phyloP scores from a whole-genome alignment of 2,113 vertebrate genomes.

The Vulpes lagopus region DNA sequence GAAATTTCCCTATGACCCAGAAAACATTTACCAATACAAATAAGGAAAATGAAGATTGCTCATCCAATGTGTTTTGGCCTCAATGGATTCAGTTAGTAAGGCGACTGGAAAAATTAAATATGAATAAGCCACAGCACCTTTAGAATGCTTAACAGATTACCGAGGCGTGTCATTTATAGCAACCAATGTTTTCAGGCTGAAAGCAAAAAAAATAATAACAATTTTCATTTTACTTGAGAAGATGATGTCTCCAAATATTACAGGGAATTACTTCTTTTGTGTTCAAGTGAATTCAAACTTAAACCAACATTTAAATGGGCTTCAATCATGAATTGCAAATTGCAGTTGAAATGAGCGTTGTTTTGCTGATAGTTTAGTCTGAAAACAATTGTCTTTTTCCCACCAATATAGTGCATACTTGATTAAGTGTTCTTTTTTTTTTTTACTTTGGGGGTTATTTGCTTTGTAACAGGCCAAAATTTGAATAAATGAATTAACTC shows the following conservation, averaged over 20 bases:
- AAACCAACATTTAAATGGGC: conserved; percentile 73
- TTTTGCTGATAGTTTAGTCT: conserved; percentile 61
- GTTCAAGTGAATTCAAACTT: conserved; percentile 62
- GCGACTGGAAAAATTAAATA: conserved; percentile 68
- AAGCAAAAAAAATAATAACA: not conserved
- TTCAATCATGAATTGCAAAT: conserved; percentile 71
- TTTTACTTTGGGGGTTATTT: not conserved
- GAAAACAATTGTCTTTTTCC: conserved; percentile 68
- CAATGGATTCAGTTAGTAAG: conserved; percentile 68
- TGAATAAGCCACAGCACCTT: conserved; percentile 40
- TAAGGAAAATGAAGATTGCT: conserved; percentile 65
- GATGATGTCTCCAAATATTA: conserved; percentile 71
- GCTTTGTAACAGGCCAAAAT: conserved; percentile 18
- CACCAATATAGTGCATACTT: not conserved
- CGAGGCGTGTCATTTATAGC: not conserved
- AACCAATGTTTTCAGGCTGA: conserved; percentile 45
- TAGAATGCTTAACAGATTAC: conserved; percentile 42
- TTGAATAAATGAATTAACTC: conserved; percentile 31
- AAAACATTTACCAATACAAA: conserved; percentile 62
- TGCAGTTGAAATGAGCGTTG: conserved; percentile 65
- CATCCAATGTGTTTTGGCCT: conserved; percentile 66
- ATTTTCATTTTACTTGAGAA: conserved; percentile 55
- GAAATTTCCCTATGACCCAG: conserved; percentile 63
- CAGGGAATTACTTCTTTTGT: conserved; percentile 71
- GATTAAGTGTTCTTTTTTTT: not conserved